phyloP scores from a whole-genome alignment of 2,888 invertebrate genomes.

The Morinoia aosen region DNA sequence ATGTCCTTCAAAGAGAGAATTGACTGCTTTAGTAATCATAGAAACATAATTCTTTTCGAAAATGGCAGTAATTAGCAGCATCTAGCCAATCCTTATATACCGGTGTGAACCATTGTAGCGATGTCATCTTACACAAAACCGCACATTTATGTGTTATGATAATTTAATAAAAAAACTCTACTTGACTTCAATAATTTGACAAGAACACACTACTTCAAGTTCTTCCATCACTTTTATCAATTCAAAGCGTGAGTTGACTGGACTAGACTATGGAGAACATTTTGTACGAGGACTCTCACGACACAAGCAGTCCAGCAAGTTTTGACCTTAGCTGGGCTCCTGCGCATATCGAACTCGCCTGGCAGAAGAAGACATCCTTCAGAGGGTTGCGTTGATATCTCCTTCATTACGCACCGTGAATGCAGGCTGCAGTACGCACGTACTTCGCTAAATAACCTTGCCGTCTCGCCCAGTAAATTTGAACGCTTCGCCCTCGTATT shows the following conservation, averaged over 20 bases:
- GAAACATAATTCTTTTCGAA: neutral
- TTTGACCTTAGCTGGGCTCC: neutral
- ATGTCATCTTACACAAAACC: too few relatives aligned
- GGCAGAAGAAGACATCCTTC: conserved; percentile 14
- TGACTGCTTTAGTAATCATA: neutral
- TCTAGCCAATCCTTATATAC: too few relatives aligned
- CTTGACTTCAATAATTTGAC: neutral
- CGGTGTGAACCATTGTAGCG: too few relatives aligned
- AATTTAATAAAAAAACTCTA: neutral
- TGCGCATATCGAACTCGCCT: neutral
- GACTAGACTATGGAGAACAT: neutral
- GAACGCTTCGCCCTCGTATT: conserved; percentile 14
- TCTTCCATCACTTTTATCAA: neutral
- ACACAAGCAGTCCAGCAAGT: neutral
- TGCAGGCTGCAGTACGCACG: conserved; percentile 6
- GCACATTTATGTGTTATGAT: too few relatives aligned
- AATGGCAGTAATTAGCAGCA: neutral
- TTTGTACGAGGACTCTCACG: too few relatives aligned
- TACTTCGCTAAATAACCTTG: neutral
- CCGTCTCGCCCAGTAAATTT: conserved; percentile 39
- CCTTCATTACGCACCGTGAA: neutral
- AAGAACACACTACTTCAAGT: neutral
- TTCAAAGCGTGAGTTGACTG: neutral
- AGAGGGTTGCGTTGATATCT: neutral
- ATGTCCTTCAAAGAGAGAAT: neutral